These are phyloP conservation scores for Lacerta bilineata DNA, from an alignment of 2,797 vertebrate genomes.

Conservation along the genomic window DNA sequence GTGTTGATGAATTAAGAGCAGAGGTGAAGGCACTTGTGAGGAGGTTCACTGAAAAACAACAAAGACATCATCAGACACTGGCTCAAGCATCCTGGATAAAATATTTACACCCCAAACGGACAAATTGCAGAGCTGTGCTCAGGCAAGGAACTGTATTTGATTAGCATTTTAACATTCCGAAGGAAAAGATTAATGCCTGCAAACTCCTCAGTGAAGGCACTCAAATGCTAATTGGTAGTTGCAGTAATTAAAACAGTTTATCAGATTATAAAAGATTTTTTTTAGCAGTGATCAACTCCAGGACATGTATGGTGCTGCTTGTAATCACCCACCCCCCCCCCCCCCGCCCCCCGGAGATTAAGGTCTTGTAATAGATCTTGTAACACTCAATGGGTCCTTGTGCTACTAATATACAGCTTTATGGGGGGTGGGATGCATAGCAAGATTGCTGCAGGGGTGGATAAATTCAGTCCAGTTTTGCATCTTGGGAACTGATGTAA, in stretches of 20 bases:
- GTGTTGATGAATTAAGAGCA: background rate
- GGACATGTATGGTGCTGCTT: conserved; percentile 80
- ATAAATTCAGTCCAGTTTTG: no score
- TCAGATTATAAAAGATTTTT: conserved; percentile 86
- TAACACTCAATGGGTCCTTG: conserved; percentile 74
- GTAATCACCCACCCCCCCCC: conserved; percentile 73
- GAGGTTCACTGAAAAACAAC: background rate
- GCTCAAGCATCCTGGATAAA: conserved; percentile 24
- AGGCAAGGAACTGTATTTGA: conserved; percentile 68
- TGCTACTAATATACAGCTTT: conserved; percentile 68
- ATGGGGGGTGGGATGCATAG: conserved; percentile 72
- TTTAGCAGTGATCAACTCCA: conserved; percentile 84
- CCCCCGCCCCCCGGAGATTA: conserved; percentile 79
- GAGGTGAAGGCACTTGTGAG: background rate
- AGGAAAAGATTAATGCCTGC: conserved; percentile 75
- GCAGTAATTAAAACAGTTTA: conserved; percentile 86
- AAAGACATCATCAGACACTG: background rate
- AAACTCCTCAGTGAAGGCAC: conserved; percentile 80
- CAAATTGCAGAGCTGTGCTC: conserved; percentile 51
- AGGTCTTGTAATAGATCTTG: conserved; percentile 78
- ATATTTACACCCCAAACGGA: conserved; percentile 20
- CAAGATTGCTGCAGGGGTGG: conserved; percentile 49
- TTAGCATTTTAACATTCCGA: conserved; percentile 69
- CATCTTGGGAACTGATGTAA: no score
- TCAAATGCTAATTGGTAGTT: conserved; percentile 84